Base-by-base conservation (phyloP, 2,797 vertebrate genomes). In the Acanthurus tractus region DNA sequence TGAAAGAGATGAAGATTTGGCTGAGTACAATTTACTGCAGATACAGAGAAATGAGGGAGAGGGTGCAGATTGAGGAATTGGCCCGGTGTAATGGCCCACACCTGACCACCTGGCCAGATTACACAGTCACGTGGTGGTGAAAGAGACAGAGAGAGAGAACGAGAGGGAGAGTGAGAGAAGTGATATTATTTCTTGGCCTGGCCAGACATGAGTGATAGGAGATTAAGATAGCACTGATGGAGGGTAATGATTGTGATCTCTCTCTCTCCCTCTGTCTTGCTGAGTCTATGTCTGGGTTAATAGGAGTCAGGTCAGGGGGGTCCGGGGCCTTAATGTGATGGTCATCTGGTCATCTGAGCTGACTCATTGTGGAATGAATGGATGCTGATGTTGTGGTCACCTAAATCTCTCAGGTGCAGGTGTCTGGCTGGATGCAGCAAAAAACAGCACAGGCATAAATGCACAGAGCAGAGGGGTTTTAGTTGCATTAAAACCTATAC, bases 231-330 rank as follows among this genome's bases (percentile, higher is more conserved):
- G 83, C 2, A 42, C 79, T 88, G 90, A 92, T 89, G 78, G 83
- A 84, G 89, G 87, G 79, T 86, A 87, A 90, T 87, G 89, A 91
- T 81, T 86, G 87, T 79, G 82, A 88, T 88, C 84, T 78, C 78
- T 67, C 78, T 72, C 58, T 86, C 76, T 79, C 29, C 29, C 78
- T 76, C 75, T 52, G 65, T 82, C 79, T 81, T 40, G 10, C 79
- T 74, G 67, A 66, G 80, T 46, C 58, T 15, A 36, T 77, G 76
- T 78, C 72, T 69, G 77, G 90, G 82, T 87, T 91, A 92, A 92
- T 89, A 81, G 88, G 82, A 83, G 83, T 78, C 81, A 55, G 86
- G 88, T 84, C 73, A 78, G 69, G 69, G 49, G 59, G 75, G 59
- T 67, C 65, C 34, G 14, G 68, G 66, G 72, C 53, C 56, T 83